Conservation (phyloP, 2,113 vertebrate genomes). For the Proteles cristata region DNA sequence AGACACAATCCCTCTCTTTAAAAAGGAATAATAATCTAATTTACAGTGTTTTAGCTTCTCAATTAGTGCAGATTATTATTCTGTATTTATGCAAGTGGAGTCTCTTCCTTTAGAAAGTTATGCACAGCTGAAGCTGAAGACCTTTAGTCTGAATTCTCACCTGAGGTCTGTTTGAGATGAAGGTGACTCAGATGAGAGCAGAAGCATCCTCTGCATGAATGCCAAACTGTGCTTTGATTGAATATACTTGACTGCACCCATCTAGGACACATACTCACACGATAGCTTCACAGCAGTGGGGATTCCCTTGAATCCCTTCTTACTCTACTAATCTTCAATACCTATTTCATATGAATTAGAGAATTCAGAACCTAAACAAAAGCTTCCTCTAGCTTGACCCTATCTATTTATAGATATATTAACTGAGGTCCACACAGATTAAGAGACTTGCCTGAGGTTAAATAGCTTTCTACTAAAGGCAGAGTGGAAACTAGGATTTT, state of each 20-base stretch:
- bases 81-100: background rate
- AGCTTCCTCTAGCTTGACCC: background rate
- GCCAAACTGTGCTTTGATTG: background rate
- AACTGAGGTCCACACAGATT: background rate
- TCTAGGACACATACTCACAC: background rate
- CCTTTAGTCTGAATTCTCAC: background rate
- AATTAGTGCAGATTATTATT: background rate
- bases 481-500: background rate
- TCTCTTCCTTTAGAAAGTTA: background rate
- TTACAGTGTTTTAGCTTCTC: background rate
- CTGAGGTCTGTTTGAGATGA: background rate
- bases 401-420: background rate
- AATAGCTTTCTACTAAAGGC: background rate
- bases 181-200: background rate
- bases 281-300: background rate
- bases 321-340: background rate
- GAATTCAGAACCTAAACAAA: background rate
- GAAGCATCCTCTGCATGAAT: background rate
- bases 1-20: background rate
- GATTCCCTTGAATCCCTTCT: background rate
- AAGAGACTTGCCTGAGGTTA: background rate
- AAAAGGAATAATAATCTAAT: background rate
- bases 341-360: background rate
- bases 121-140: background rate
- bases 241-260: background rate